Evolutionary conservation across 2,797 vertebrate genomes (phyloP), one percentile per base, ranked within the genome.

Genomic region (Microcaecilia unicolor): DNA sequence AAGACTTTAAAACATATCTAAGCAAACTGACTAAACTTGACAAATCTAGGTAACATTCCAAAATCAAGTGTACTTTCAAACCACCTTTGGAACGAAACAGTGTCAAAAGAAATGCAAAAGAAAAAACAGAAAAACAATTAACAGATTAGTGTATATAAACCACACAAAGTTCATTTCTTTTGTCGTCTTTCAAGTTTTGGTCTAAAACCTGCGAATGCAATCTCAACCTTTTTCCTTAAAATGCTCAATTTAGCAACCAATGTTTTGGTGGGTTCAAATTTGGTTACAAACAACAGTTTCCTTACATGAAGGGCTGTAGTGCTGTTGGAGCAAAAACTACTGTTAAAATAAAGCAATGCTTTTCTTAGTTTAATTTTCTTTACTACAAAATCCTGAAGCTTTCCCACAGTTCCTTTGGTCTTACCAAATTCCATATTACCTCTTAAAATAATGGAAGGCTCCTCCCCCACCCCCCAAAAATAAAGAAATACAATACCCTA

Each of bases 341-440:
- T 66, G 66, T 75, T 80, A 80, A 74, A 77, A 81, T 69, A 80
- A 80, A 75, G 64, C 70, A 59, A 78, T 62, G 71, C 65, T 65
- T 42, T 67, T 58, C 51, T 35, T 66, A 74, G 55, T 73, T 51
- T 65, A n/a, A 25, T 30, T 45, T 39, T 38, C 53, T 67, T 77
- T 66, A 60, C 60, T 67, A 64, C 64, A 70, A 72, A 77, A 37
- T n/a, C 66, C 58, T 65, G 66, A 77, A 75, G 58, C 58, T 67
- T 73, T 55, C 38, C 58, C 34, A 20, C 73, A 64, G 67, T 81
- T 84, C 83, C 90, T 91, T 93, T 93, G 89, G 90, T 91, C 85
- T 80, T 58, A 78, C 74, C 62, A 69, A 71, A 67, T 65, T 50
- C 40, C 55, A 53, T 7, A 48, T 60, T 72, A 72, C 53, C 56